Evolutionary conservation across 2,797 vertebrate genomes (phyloP).

Genomic region (Glossophaga mutica): DNA sequence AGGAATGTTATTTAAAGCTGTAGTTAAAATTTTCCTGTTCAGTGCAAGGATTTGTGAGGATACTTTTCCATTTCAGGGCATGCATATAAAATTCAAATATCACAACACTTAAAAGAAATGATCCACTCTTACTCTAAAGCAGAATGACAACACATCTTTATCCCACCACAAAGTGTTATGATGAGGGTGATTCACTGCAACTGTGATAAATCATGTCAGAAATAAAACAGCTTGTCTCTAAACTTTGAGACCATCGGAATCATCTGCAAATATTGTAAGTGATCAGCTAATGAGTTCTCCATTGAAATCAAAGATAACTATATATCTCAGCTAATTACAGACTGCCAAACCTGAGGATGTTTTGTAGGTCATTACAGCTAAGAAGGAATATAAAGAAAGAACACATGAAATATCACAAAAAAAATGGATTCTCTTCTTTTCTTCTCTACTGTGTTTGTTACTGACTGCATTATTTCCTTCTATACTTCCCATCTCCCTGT

Average conservation of each 20-base stretch:
- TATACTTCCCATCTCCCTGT: not conserved
- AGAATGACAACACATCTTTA: slow-evolving; percentile 45
- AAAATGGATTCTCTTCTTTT: slow-evolving; percentile 1
- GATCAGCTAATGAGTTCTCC: not conserved
- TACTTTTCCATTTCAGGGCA: slow-evolving; percentile 46
- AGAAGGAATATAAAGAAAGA: slow-evolving; percentile 31
- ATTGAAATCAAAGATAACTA: slow-evolving; percentile 10
- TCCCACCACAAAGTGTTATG: not conserved
- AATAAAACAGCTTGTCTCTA: slow-evolving; percentile 46
- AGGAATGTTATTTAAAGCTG: slow-evolving; percentile 55
- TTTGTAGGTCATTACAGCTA: slow-evolving; percentile 4
- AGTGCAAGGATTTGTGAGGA: slow-evolving; percentile 58
- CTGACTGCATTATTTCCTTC: not conserved
- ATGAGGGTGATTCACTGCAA: not conserved
- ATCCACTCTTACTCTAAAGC: slow-evolving; percentile 38
- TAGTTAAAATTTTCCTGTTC: slow-evolving; percentile 47
- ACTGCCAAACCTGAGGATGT: not conserved
- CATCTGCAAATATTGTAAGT: not conserved
- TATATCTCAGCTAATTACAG: slow-evolving; percentile 24
- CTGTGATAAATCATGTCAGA: slow-evolving; percentile 19
- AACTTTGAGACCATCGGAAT: slow-evolving; percentile 26
- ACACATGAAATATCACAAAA: not conserved
- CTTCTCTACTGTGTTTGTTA: not conserved
- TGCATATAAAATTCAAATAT: slow-evolving; percentile 54
- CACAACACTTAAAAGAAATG: slow-evolving; percentile 44